phyloP scores from a whole-genome alignment of 2,888 invertebrate species.

The Campoplex capitator region DNA sequence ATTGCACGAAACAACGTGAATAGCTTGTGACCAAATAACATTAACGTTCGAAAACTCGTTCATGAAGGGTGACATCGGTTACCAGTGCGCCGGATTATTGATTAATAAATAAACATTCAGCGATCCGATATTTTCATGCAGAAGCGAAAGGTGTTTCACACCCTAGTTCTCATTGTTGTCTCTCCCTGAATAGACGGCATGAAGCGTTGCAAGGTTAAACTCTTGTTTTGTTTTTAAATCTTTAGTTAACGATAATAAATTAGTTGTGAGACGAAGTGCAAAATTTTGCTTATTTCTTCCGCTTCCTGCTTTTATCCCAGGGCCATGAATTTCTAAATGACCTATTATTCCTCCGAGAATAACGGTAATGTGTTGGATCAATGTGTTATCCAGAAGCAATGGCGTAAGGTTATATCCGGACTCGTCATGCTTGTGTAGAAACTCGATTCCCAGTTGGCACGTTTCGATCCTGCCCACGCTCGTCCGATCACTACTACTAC shows the following conservation, averaged over 20 bases:
- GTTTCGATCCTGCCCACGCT: constrained; percentile 30
- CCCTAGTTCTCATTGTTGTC: not conserved
- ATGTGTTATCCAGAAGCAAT: not conserved
- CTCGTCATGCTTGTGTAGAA: constrained; percentile 5
- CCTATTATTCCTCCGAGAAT: constrained; percentile 52
- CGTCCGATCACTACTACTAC: not conserved
- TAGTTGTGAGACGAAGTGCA: not conserved
- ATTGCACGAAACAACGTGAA: not conserved
- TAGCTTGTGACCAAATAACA: not conserved
- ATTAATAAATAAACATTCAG: not conserved
- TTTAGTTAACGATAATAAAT: not conserved
- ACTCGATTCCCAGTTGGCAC: constrained; percentile 33
- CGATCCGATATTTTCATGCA: not conserved
- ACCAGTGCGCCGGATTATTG: not conserved
- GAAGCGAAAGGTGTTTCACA: not conserved
- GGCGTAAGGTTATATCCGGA: constrained; percentile 19
- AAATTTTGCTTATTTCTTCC: not conserved
- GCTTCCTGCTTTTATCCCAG: not conserved
- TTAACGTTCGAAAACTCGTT: not conserved
- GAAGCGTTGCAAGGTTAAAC: not conserved
- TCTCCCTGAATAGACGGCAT: not conserved
- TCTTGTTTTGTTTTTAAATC: not conserved
- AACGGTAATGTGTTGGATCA: constrained; percentile 3
- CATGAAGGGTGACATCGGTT: not conserved
- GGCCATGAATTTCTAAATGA: constrained; percentile 37